Percentiles rank a stretch among this genome's conserved stretches.
Evolutionary conservation across 2,797 vertebrate species (phyloP).

Genomic region (Lemur catta): DNA sequence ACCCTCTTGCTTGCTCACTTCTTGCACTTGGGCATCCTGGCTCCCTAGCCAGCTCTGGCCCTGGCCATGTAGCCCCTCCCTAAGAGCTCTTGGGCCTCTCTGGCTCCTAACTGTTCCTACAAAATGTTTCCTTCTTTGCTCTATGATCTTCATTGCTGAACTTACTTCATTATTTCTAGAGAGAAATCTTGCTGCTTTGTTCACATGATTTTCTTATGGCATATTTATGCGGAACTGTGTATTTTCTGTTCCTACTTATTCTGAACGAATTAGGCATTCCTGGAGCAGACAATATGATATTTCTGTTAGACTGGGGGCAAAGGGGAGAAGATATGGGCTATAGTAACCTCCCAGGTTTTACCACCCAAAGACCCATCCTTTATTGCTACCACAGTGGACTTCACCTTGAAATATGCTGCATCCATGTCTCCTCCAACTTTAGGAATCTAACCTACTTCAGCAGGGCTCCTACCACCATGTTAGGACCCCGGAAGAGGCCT

Average conservation of each 20-base stretch:
- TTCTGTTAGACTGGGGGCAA: not conserved
- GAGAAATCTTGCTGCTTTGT: not conserved
- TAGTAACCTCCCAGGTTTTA: not conserved
- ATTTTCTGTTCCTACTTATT: not conserved
- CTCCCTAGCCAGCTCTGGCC: not conserved
- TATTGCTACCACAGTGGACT: not conserved
- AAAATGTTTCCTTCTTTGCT: not conserved
- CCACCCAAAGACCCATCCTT: not conserved
- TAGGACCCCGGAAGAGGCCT: not conserved
- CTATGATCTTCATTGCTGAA: not conserved
- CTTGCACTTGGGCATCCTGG: not conserved
- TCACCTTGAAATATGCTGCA: not conserved
- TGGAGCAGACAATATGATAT: not conserved
- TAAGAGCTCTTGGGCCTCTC: not conserved
- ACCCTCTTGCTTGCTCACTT: not conserved
- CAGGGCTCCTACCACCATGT: not conserved
- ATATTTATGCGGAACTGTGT: not conserved
- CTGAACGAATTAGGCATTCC: not conserved
- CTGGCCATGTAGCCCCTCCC: not conserved
- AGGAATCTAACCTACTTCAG: not conserved
- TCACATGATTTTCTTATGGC: not conserved
- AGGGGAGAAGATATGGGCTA: not conserved
- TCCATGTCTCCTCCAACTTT: not conserved
- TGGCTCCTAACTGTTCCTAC: not conserved
- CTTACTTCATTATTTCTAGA: not conserved